Evolutionary conservation across 92 coral and sea anemone genomes (phyloP), one percentile per base, ranked within the genome.

Genomic region (Paragorgia papillata): DNA sequence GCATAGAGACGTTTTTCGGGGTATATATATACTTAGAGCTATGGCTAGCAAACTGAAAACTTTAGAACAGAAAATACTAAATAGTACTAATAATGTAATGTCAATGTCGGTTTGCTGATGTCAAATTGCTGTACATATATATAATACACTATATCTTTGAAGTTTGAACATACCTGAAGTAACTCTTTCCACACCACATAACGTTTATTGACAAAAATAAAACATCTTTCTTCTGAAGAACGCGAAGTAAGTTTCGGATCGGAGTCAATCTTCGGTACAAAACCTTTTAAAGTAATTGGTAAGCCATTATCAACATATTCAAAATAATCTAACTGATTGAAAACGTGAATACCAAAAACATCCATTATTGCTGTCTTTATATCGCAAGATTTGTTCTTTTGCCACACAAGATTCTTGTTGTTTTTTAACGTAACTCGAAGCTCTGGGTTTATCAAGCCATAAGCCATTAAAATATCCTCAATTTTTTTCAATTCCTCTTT

Each of bases 401-500:
- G 98, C 98, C 98, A 94, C n/a, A 89, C 79, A 30, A 85, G 74
- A 35, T 79, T 61, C 75, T 91, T 94, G 60, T 94, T 91, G 53
- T 94, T 92, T 35, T 88, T 85, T 56, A 94, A 66, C 25, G 77
- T 65, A 75, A 94, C 85, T 51, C 98, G 82, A 35, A 91, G 29
- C 48, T 83, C 73, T 14, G 98, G 98, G 24, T 87, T 91, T 27
- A 94, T 76, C 29, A 90, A 62, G 0, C 88, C 97, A 74, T 83
- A 94, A 0, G 98, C 91, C 88, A 94, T 91, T 37, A 89, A 74
- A 30, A 91, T 68, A 32, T 91, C 95, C 44, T 94, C 98, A 24
- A 94, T 86, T 76, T 65, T 94, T 41, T 91, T 94, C 21, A 94
- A 76, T 70, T 94, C 98, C 12, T 94, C 98, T 67, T 91, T 94